Base-by-base conservation (phyloP, 2,888 invertebrate species). In the Stictocephala bisonia region DNA sequence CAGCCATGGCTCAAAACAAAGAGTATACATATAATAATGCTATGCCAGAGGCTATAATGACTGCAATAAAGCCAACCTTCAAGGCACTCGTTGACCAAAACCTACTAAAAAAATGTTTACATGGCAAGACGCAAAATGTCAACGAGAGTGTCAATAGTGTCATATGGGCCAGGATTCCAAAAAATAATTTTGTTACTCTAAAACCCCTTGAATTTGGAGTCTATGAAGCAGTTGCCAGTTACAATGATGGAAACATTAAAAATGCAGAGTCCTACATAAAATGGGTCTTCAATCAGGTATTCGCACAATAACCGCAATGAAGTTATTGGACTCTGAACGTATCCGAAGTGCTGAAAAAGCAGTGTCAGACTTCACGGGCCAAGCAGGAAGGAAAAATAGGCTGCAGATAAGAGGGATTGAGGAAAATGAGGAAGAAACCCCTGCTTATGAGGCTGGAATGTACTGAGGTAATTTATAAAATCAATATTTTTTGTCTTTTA, bases 111-210 rank as follows among this genome's bases (percentile, higher is more conserved):
- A 60, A 71, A 31, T 60, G 71, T 48, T 6, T 50, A 13, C 58
- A 71, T 29, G 51, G 64, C 26, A 64, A 41, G 6, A 71, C 60
- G 13, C 60, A 60, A 31, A 60, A 60, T 31, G 71, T 60, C 15
- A 60, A 71, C 24, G 60, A 71, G 18, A 44, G 48, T n/a, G 27
- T 71, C 29, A 71, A 71, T 22, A 71, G 31, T 31, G 48, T 71
- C 20, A 48, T 71, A 11, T 71, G 64, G 64, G 35, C 71, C 13
- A 64, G 50, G 13, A 26, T 71, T 6, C 51, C 71, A 20, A 71
- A 71, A 24, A 48, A 50, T 18, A 64, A 24, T 15, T 29, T 64
- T 71, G 50, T 71, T 15, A 35, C 31, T 9, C 11, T 48, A 35
- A 71, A 20, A 64, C 48, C 60, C 20, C 40, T 64, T 18, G 48